Base-by-base conservation (phyloP, 2,113 vertebrate species). In the Equus przewalskii region DNA sequence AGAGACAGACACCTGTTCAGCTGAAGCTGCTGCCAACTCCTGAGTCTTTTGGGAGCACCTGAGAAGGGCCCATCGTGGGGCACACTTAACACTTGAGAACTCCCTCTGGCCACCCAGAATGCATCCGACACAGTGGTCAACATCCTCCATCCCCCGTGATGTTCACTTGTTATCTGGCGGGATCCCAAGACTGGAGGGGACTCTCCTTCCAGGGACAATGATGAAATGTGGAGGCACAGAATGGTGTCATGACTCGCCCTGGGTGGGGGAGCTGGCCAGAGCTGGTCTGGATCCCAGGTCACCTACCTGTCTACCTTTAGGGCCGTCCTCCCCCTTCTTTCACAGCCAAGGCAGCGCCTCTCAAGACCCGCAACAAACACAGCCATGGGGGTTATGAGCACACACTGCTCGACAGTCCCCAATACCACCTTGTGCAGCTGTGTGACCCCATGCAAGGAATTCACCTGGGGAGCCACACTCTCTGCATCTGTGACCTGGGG, bases 391-490 rank as follows among this genome's bases (percentile, higher is more conserved):
- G 28, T 41, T 15, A 7, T 0, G 2, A 28, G 75, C 44, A 28
- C 62, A n/a, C 36, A 4, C 14, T 51, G 16, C 44, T 26, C 1
- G 2, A 72, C 46, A 24, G 3, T 9, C 44, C 44, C 30, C 46
- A 33, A 2, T 0, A 0, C 89, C 16, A 12, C 56, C 14, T 16
- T 2, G 10, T 13, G 54, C 51, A 21, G 58, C 60, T 1, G 1
- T 16, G 65, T 28, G 60, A 41, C 36, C 24, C 49, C 12, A 21
- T 1, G 13, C 41, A 30, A 30, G 62, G 51, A 36, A 10, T 13
- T 41, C 18, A 33, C 46, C 60, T 3, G 14, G 75, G 46, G 22
- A 10, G 49, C n/a, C 7, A 0, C 33, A 1, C n/a, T 79, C 24
- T 58, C n/a, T 62, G 62, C 36, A 21, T 1, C 72, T 62, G 78